Conservation (phyloP, 2,113 vertebrate genomes). For the human region GRCh38 chr11:34653501-34654000, state of each 20-base stretch:
- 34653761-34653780: background rate
- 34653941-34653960: constrained; percentile 73
- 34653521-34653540: background rate
- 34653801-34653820: background rate
- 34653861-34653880: constrained; percentile 46
- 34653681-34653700: background rate
- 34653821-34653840: constrained; percentile 41
- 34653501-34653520: background rate
- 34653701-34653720: background rate
- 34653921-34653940: constrained; percentile 63
- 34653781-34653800: background rate
- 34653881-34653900: constrained; percentile 14
- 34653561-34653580: background rate
- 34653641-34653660: background rate
- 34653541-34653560: background rate
- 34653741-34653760: background rate
- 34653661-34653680: background rate
- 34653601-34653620: background rate
- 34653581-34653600: background rate
- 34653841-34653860: background rate
- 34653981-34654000: constrained; percentile 69
- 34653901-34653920: constrained; percentile 59
- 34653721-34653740: background rate
- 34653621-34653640: background rate
- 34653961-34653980: constrained; percentile 63